Conservation (phyloP, 2,797 vertebrate genomes). For the Saxicola maurus region DNA sequence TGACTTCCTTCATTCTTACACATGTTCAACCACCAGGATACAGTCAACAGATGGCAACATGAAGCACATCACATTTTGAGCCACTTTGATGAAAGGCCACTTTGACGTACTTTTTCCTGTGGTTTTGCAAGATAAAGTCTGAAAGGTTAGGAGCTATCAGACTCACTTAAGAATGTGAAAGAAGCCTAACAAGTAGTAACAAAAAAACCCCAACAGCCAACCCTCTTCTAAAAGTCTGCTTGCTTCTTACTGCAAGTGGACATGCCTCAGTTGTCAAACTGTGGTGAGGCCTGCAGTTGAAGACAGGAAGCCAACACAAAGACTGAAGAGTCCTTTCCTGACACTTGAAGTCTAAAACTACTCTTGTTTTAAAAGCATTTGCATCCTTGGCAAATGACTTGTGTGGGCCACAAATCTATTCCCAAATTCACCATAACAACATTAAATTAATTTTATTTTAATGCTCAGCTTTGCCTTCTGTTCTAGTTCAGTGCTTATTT, state of each 20-base stretch:
- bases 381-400: background rate
- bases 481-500: background rate
- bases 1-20: background rate
- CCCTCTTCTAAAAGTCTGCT: background rate
- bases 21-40: background rate
- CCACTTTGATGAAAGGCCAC: background rate
- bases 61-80: background rate
- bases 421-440: background rate
- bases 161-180: background rate
- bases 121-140: background rate
- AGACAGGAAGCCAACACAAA: background rate
- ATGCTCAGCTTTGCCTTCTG: background rate
- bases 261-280: background rate
- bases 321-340: background rate
- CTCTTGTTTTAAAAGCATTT: background rate
- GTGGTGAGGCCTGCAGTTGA: background rate
- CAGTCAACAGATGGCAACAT: background rate
- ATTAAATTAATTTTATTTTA: background rate
- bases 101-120: background rate
- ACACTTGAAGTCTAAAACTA: background rate
- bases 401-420: background rate
- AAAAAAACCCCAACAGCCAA: background rate
- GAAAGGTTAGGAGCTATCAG: background rate
- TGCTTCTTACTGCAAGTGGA: background rate
- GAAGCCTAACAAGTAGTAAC: background rate